Conservation (phyloP, 2,797 vertebrate species). For the Gila robusta region DNA sequence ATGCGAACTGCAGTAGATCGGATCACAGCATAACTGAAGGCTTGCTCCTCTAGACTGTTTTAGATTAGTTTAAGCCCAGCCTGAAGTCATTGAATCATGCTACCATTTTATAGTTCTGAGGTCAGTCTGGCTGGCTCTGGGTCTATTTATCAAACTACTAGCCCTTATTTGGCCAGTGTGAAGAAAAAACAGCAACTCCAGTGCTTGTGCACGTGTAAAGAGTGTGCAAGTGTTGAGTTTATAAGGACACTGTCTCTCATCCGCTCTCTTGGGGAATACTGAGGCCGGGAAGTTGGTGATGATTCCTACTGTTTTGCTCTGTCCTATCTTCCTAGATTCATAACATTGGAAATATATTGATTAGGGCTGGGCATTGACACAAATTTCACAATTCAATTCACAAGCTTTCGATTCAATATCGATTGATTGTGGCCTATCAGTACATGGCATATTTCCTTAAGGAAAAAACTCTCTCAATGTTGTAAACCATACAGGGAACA, state of each 20-base stretch:
- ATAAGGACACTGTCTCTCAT: background rate
- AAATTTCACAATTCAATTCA: background rate
- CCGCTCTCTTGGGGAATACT: background rate
- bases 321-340: background rate
- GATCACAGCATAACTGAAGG: slow-evolving; percentile 7
- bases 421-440: background rate
- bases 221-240: background rate
- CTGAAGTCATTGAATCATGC: slow-evolving; percentile 73
- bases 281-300: background rate
- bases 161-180: slow-evolving; percentile 74
- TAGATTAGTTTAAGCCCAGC: slow-evolving; percentile 75
- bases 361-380: background rate
- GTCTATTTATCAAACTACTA: slow-evolving; percentile 61
- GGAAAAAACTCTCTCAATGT: background rate
- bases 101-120: slow-evolving; percentile 75
- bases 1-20: slow-evolving; percentile 14
- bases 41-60: slow-evolving; percentile 50
- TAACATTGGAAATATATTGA: background rate
- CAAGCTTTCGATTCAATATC: background rate
- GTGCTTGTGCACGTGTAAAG: background rate
- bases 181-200: background rate
- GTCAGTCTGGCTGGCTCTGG: slow-evolving; percentile 71
- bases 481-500: background rate
- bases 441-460: background rate
- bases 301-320: background rate